Conservation (phyloP, 2,888 invertebrate species). For the Chorisops tibialis region DNA sequence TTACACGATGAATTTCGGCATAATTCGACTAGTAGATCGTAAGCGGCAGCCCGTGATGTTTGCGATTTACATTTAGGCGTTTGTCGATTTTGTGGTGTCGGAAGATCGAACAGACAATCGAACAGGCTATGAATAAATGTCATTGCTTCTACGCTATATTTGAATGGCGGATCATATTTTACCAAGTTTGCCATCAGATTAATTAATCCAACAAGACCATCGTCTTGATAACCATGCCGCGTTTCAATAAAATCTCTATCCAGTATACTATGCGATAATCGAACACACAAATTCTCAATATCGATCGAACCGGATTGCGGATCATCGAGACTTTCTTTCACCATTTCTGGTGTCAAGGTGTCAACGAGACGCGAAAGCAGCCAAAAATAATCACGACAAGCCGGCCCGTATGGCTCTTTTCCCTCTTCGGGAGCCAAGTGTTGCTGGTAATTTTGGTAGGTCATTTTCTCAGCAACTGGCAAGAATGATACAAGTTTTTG, state of each 20-base stretch:
- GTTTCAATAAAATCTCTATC: constrained; percentile 79
- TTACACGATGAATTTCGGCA: constrained; percentile 82
- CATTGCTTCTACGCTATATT: constrained; percentile 72
- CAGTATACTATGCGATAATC: constrained; percentile 71
- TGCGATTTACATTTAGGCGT: constrained; percentile 92
- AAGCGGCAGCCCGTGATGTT: constrained; percentile 83
- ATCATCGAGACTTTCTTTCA: constrained; percentile 63
- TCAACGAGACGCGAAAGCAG: constrained; percentile 84
- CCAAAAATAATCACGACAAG: constrained; percentile 94
- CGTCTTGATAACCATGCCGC: constrained; percentile 80
- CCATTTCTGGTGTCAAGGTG: constrained; percentile 74
- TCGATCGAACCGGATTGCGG: constrained; percentile 60
- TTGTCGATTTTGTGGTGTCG: constrained; percentile 78
- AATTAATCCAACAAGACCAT: constrained; percentile 83
- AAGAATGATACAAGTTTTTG: constrained; percentile 77
- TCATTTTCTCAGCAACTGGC: constrained; percentile 81
- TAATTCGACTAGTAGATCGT: constrained; percentile 84
- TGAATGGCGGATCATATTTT: constrained; percentile 85
- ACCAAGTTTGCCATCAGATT: constrained; percentile 83
- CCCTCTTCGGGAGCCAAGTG: constrained; percentile 69
- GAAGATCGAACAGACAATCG: constrained; percentile 84
- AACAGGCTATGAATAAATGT: constrained; percentile 63
- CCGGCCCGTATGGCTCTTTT: constrained; percentile 93
- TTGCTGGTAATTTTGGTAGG: constrained; percentile 56
- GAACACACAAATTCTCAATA: constrained; percentile 70